Conservation (phyloP, 2,113 vertebrate species). For the Osmerus eperlanus region DNA sequence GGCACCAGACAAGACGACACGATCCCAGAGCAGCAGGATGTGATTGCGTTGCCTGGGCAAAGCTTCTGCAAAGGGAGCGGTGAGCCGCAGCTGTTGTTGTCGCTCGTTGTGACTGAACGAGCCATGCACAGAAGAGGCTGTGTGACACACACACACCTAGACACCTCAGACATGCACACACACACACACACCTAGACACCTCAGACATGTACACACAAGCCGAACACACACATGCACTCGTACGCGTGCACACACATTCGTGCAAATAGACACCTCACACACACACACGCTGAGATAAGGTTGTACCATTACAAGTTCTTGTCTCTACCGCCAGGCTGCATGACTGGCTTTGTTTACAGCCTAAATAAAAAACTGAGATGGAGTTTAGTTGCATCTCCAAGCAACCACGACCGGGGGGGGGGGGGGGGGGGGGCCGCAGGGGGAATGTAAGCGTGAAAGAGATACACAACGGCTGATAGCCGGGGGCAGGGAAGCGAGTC, state of each 20-base stretch:
- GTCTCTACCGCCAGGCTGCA: neutral
- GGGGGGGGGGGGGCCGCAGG: neutral
- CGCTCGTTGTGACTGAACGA: constrained; percentile 11
- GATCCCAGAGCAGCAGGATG: neutral
- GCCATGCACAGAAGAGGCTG: constrained; percentile 27
- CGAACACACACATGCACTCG: too few species aligned
- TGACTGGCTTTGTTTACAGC: constrained; percentile 34
- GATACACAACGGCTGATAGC: neutral
- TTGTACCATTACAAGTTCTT: constrained; percentile 36
- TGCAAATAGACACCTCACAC: neutral
- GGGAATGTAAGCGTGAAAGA: constrained; percentile 19
- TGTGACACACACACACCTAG: neutral
- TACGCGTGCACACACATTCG: neutral
- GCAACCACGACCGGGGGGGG: neutral
- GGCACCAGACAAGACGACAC: too few species aligned
- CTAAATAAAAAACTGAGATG: constrained; percentile 25
- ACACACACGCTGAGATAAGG: constrained; percentile 32
- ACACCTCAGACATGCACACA: too few species aligned
- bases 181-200: too few species aligned
- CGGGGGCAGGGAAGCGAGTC: too few species aligned
- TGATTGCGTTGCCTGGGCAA: neutral
- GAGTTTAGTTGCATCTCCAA: constrained; percentile 16
- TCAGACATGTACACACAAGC: too few species aligned
- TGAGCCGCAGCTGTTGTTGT: neutral
- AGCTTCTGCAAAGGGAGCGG: neutral